A percentile compares a stretch with the other conserved stretches of the same genome.
Evolutionary conservation across 2,797 vertebrate species (phyloP).

Genomic region (Enteromius fasciolatus): DNA sequence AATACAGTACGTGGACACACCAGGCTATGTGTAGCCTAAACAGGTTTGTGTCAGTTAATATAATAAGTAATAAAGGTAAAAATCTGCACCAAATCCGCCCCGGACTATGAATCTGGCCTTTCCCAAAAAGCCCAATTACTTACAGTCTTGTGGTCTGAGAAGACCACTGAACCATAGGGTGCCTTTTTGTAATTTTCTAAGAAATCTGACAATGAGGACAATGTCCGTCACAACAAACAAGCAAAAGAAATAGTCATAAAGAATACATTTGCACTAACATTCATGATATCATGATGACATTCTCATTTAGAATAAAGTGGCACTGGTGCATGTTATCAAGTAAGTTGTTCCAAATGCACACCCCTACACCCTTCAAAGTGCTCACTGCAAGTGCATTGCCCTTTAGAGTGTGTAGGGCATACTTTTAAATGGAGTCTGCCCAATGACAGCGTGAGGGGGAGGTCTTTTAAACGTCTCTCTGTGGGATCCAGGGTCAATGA

Average conservation of each 20-base stretch:
- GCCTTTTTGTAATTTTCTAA: not conserved
- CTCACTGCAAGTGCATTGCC: constrained; percentile 9
- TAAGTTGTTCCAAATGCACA: not conserved
- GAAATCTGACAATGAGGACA: not conserved
- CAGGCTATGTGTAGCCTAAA: too few species aligned
- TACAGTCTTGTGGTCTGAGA: not conserved
- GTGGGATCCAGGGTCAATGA: not conserved
- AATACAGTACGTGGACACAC: too few species aligned
- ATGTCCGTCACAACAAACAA: not conserved
- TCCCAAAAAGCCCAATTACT: constrained; percentile 15
- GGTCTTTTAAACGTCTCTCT: constrained; percentile 10
- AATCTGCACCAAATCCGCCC: too few species aligned
- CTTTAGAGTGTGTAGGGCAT: constrained; percentile 1
- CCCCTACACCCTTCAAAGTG: not conserved
- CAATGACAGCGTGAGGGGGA: not conserved
- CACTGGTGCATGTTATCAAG: not conserved
- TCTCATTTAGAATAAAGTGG: not conserved
- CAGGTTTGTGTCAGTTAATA: too few species aligned
- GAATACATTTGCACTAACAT: not conserved
- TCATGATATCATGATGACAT: not conserved
- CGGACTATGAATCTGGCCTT: constrained; percentile 1
- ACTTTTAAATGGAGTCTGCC: not conserved
- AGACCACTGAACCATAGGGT: not conserved
- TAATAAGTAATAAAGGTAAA: too few species aligned
- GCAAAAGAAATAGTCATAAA: not conserved